Conservation (phyloP, 2,113 vertebrate species). For the Perca fluviatilis region DNA sequence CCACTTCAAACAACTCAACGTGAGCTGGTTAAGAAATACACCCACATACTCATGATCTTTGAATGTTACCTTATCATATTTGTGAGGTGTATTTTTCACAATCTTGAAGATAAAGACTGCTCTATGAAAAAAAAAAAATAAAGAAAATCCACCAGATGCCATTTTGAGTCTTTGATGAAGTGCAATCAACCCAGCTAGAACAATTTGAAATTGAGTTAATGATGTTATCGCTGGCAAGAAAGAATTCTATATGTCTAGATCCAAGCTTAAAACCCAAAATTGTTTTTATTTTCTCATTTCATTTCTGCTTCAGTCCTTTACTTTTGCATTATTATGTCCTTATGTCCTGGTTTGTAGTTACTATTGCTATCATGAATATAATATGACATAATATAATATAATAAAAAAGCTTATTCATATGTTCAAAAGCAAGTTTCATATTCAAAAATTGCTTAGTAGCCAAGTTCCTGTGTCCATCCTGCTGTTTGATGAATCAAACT, state of each 20-base stretch:
- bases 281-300: neutral
- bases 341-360: neutral
- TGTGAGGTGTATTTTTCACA: neutral
- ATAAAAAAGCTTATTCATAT: neutral
- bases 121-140: constrained; percentile 1
- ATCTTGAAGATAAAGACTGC: neutral
- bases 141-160: neutral
- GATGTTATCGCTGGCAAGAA: neutral
- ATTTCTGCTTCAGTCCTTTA: neutral
- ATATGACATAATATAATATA: neutral
- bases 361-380: neutral
- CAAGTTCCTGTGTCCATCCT: neutral
- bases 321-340: neutral
- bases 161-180: neutral
- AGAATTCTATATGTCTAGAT: neutral
- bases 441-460: neutral
- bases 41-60: neutral
- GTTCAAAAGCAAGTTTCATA: neutral
- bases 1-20: neutral
- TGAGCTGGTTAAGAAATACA: neutral
- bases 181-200: neutral
- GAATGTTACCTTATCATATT: neutral
- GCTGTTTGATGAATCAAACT: too few species aligned
- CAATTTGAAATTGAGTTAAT: neutral
- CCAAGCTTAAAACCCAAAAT: neutral